Conservation (phyloP, 64 coral and sea anemone species). For the Stichodactyla mertensii region DNA sequence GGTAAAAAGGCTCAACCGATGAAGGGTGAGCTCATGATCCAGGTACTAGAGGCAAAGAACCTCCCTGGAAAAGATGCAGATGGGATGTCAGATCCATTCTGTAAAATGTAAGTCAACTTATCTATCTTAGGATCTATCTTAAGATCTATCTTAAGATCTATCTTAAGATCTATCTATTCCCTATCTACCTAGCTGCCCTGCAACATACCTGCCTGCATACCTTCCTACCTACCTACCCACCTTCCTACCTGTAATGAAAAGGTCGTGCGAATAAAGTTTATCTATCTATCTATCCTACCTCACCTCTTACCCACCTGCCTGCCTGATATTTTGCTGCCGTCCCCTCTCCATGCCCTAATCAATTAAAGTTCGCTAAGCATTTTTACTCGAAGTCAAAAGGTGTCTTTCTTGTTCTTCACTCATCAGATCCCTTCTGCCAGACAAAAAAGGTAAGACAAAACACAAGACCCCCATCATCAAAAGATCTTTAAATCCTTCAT, state of each 20-base stretch:
- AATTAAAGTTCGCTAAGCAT: too few species aligned
- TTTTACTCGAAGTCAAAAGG: too few species aligned
- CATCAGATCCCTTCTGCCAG: constrained; percentile 75
- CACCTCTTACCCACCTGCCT: neutral
- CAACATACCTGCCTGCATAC: neutral
- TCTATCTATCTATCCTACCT: too few species aligned
- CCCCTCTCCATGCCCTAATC: too few species aligned
- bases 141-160: too few species aligned
- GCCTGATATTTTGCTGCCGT: too few species aligned
- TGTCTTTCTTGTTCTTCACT: neutral
- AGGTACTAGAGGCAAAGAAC: constrained; percentile 90
- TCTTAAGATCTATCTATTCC: too few species aligned
- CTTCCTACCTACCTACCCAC: neutral
- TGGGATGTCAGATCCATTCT: constrained; percentile 94
- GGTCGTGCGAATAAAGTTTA: too few species aligned
- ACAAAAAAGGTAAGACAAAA: constrained; percentile 76
- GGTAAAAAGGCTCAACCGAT: constrained; percentile 12
- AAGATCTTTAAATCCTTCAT: constrained; percentile 81
- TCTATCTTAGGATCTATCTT: too few species aligned
- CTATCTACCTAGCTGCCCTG: too few species aligned
- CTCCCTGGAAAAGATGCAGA: constrained; percentile 86
- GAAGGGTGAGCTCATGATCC: constrained; percentile 77
- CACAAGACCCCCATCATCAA: constrained; percentile 76
- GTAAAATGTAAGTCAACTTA: constrained; percentile 58
- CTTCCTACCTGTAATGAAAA: too few species aligned